Conservation (phyloP, 2,113 vertebrate species). For the Pangasianodon gigas region DNA sequence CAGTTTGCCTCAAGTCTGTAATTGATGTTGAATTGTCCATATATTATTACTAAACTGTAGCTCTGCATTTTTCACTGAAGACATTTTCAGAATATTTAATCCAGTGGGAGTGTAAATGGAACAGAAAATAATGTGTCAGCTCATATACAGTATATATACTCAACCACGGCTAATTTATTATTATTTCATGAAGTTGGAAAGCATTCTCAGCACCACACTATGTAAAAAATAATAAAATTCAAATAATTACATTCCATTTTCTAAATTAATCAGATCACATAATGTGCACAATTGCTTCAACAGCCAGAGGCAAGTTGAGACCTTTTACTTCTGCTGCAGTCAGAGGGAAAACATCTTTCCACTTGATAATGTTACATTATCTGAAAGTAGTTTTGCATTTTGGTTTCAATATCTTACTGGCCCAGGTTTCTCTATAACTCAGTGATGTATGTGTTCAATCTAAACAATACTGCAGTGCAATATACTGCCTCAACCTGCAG, state of each 20-base stretch:
- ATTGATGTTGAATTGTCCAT: conserved; percentile 14
- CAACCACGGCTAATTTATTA: background rate
- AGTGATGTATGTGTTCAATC: background rate
- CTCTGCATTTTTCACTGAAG: conserved; percentile 39
- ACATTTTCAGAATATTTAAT: background rate
- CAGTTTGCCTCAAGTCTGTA: conserved; percentile 5
- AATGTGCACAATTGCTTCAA: background rate
- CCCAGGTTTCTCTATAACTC: background rate
- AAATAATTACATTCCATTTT: background rate
- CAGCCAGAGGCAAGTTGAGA: background rate
- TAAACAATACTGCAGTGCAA: background rate
- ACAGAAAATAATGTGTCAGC: background rate
- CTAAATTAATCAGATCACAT: conserved; percentile 3
- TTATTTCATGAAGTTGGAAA: background rate
- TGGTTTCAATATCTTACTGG: background rate
- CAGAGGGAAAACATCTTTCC: background rate
- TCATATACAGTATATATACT: background rate
- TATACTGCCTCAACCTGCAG: background rate
- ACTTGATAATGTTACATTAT: background rate
- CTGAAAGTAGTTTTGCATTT: background rate
- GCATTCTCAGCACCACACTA: background rate
- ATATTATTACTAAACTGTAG: conserved; percentile 39
- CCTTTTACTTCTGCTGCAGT: conserved; percentile 4
- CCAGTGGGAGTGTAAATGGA: background rate
- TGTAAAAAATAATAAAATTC: no score